Evolutionary conservation across 2,113 vertebrate genomes (phyloP).

Genomic region (Diadophis punctatus): DNA sequence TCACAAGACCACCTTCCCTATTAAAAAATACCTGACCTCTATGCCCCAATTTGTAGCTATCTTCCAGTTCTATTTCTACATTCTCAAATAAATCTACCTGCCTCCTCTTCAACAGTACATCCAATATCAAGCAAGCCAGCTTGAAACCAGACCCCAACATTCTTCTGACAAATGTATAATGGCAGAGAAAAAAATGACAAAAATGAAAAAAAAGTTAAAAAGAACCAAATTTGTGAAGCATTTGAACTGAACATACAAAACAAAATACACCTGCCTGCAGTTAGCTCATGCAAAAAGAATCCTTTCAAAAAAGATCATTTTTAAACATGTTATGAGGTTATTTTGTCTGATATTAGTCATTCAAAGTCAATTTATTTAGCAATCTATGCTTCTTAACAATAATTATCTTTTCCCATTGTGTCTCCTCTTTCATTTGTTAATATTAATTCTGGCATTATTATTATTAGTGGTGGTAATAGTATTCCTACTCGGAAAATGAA

Average conservation of each 20-base stretch:
- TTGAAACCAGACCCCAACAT: not conserved
- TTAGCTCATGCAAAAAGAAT: not conserved
- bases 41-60: not conserved
- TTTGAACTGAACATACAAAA: not conserved
- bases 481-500: not conserved
- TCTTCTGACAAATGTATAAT: conserved; percentile 3
- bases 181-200: conserved; percentile 45
- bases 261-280: not conserved
- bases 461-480: not conserved
- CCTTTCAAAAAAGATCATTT: not conserved
- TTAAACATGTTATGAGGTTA: not conserved
- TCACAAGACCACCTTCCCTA: not conserved
- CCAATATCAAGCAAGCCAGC: not conserved
- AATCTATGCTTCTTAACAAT: not conserved
- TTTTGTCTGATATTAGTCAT: not conserved
- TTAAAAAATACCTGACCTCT: not conserved
- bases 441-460: not conserved
- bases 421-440: not conserved
- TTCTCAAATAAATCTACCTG: not conserved
- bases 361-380: not conserved
- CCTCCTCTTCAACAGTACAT: not conserved
- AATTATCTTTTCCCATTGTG: not conserved
- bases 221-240: conserved; percentile 29
- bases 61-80: not conserved
- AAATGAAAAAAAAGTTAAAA: conserved; percentile 30